Evolutionary conservation across 2,797 vertebrate genomes (phyloP), one percentile per base, ranked within the genome.

Genomic region (Microctenopoma lineatum): DNA sequence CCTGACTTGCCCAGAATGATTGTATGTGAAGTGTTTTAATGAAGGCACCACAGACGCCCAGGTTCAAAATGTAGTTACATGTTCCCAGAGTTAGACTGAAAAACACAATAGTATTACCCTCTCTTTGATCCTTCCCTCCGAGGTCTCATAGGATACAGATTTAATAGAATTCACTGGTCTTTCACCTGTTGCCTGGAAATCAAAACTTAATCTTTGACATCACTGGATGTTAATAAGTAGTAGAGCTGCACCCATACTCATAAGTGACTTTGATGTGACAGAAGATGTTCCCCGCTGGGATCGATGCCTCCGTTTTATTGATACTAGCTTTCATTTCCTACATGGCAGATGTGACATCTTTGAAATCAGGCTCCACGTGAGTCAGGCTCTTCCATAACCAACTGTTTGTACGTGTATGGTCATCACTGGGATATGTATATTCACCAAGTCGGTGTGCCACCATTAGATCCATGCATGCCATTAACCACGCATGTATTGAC

Each of bases 141-240:
- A 16, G 18, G 55, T 70, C 32, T 68, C 53, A 55, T 41, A 2
- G 45, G 34, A 64, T 59, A 16, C 38, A 36, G 72, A 14, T 72
- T 41, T 21, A 36, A 79, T 64, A 39, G 57, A 57, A 57, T 14
- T 77, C 16, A 38, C 39, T 62, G 57, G 54, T 73, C 64, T 76
- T 77, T 86, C 73, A 85, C 79, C 80, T 48, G 74, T 82, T 86
- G 87, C 86, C 87, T 84, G 77, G 60, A 75, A 78, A 70, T 7
- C 21, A 38, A 80, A 74, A 79, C 60, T 78, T 59, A 58, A 62
- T 60, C 57, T 44, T 58, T 81, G 81, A 83, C 63, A 45, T 79
- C 64, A 53, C 52, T 84, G 87, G 86, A 85, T 80, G 87, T 87
- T 56, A 63, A 75, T 54, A 11, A 45, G 61, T 53, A 18, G 59